Base-by-base conservation (phyloP, 2,797 vertebrate species). In the Coccyzus lansbergi region DNA sequence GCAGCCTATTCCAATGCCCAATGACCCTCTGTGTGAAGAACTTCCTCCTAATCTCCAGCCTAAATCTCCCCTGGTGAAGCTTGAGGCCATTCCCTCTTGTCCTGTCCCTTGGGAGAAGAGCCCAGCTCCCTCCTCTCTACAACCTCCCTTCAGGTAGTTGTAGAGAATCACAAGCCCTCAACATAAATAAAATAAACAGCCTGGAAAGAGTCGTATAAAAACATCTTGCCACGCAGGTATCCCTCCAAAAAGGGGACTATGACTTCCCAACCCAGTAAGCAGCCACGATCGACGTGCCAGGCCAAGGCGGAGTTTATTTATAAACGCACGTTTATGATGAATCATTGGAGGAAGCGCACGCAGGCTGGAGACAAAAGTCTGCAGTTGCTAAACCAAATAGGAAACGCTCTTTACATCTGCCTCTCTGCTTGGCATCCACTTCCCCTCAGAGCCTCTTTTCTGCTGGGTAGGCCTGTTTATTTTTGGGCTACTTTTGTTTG, bases 361-460 rank as follows among this genome's bases (percentile, higher is more conserved):
- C 93, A 95, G 97, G 94, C 97, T 96, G 98, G 97, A 98, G 98
- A 98, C 98, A 97, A 97, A 96, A 97, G 97, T 97, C 98, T 98
- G 97, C 95, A 95, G 95, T 95, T 53, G 94, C 96, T 96, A 79
- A 97, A 96, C 97, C 85, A 78, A 95, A 97, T 97, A 98, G 97
- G 98, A 98, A 98, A 96, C 72, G 82, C 93, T 97, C 97, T 92
- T 96, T 95, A 91, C 96, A 96, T 97, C 94, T 81, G 91, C 97
- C 97, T 97, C 96, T 97, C 94, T 96, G 95, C 93, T 95, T 98
- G 97, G 98, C 98, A 97, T 74, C 31, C 62, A 96, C 90, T 94
- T 91, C 95, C 92, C 90, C 48, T 71, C 60, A 63, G 77, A 85
- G 92, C 25, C 83, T 85, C 90, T 59, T 63, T 91, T 96, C 91